Percentiles rank a stretch among this genome's conserved stretches.
phyloP scores from a whole-genome alignment of 2,888 invertebrate species.

The Brachynemurus nebulosus region DNA sequence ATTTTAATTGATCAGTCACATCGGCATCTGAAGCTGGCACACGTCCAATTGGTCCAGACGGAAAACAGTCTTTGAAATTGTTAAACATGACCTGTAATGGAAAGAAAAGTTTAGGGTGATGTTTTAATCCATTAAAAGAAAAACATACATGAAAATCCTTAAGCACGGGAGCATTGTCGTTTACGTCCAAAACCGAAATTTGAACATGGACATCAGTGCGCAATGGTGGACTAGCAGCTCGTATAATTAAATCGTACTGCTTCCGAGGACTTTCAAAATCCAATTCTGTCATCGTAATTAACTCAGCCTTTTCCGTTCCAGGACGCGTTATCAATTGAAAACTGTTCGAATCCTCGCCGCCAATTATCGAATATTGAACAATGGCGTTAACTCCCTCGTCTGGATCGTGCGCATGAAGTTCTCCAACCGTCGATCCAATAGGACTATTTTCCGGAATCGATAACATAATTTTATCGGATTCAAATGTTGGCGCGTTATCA shows the following conservation, averaged over 20 bases:
- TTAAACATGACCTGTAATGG: constrained; percentile 74
- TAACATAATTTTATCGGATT: constrained; percentile 73
- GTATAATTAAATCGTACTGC: constrained; percentile 72
- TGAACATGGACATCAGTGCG: constrained; percentile 81
- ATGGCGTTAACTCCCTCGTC: constrained; percentile 86
- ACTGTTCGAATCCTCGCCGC: constrained; percentile 77
- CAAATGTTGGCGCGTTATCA: constrained; percentile 81
- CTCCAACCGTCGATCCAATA: constrained; percentile 84
- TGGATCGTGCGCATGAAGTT: constrained; percentile 79
- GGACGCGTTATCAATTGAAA: constrained; percentile 71
- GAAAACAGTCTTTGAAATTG: constrained; percentile 88
- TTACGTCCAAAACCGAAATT: constrained; percentile 81
- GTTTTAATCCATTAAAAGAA: neutral
- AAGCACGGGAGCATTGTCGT: constrained; percentile 86
- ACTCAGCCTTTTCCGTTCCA: constrained; percentile 72
- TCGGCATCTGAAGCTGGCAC: constrained; percentile 93
- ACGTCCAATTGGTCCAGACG: constrained; percentile 77
- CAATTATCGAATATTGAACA: constrained; percentile 89
- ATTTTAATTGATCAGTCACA: constrained; percentile 73
- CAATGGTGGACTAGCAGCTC: constrained; percentile 82
- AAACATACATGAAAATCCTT: constrained; percentile 56
- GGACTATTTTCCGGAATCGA: constrained; percentile 95
- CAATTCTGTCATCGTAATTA: constrained; percentile 78
- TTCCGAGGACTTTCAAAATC: constrained; percentile 94
- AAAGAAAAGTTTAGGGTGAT: too few species aligned